Evolutionary conservation across 2,797 vertebrate genomes (phyloP).

Genomic region (Pempheris klunzingeri): DNA sequence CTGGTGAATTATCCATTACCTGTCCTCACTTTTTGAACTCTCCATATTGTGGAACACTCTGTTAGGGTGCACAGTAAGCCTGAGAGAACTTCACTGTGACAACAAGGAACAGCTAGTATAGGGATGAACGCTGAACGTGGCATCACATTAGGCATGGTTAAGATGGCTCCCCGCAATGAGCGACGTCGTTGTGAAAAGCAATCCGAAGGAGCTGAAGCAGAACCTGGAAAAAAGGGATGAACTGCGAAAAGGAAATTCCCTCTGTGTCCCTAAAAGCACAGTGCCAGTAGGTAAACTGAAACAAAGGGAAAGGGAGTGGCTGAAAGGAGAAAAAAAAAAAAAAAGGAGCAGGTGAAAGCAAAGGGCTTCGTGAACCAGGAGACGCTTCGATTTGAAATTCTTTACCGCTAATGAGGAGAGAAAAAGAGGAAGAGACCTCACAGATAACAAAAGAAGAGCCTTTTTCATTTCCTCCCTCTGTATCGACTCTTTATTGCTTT

Average conservation of each 20-base stretch:
- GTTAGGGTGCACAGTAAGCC: constrained; percentile 10
- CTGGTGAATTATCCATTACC: constrained; percentile 36
- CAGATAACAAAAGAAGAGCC: constrained; percentile 53
- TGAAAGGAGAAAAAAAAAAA: constrained; percentile 10
- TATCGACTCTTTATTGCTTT: constrained; percentile 61
- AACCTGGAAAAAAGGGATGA: constrained; percentile 26
- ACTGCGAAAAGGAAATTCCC: constrained; percentile 50
- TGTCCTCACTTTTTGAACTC: constrained; percentile 13
- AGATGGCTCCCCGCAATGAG: constrained; percentile 39
- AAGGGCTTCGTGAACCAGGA: constrained; percentile 57
- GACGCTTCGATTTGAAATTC: constrained; percentile 59
- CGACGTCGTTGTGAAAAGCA: constrained; percentile 34
- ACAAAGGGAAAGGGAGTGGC: constrained; percentile 33
- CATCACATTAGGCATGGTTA: constrained; percentile 29
- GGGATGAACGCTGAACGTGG: constrained; percentile 37
- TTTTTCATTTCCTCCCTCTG: constrained; percentile 57
- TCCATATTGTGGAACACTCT: constrained; percentile 21
- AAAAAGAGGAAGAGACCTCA: constrained; percentile 55
- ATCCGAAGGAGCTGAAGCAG: constrained; percentile 45
- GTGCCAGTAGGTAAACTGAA: constrained; percentile 51
- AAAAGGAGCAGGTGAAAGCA: constrained; percentile 16
- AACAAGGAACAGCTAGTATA: constrained; percentile 35
- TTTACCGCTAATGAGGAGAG: constrained; percentile 63
- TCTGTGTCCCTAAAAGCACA: constrained; percentile 38
- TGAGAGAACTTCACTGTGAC: constrained; percentile 56